These are phyloP conservation scores for Calameuta filiformis DNA, from an alignment of 2,888 invertebrate species.

Conservation along the genomic window DNA sequence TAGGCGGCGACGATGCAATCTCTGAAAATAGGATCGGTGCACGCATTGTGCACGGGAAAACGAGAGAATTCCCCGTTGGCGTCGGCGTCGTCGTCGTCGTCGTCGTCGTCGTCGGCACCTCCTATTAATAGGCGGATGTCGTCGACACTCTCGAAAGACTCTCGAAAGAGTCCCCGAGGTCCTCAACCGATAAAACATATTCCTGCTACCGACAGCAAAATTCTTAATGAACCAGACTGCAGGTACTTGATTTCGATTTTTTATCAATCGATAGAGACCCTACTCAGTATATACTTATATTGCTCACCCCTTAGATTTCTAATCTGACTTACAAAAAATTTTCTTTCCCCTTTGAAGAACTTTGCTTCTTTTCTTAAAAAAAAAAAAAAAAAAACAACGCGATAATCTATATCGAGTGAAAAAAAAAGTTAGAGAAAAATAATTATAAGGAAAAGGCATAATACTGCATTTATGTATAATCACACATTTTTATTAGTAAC, in stretches of 20 bases:
- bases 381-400: not conserved
- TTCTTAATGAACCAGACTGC: not conserved
- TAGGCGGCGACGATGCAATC: conserved; percentile 45
- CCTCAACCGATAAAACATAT: not conserved
- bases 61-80: not conserved
- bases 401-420: no score
- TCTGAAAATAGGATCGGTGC: conserved; percentile 61
- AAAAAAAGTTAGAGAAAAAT: not conserved
- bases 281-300: not conserved
- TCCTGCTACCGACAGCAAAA: not conserved
- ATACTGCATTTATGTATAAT: not conserved
- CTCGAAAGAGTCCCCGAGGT: not conserved
- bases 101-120: not conserved
- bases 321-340: not conserved
- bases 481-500: not conserved
- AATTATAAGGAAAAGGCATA: not conserved
- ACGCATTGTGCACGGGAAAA: conserved; percentile 21
- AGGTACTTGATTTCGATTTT: not conserved
- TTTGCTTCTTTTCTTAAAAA: not conserved
- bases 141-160: not conserved
- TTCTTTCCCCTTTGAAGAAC: not conserved
- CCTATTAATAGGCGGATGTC: not conserved
- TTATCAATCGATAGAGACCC: not conserved
- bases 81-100: not conserved
- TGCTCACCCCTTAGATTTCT: not conserved